Base-by-base conservation (phyloP, 2,113 vertebrate genomes). In the Scatophagus argus region DNA sequence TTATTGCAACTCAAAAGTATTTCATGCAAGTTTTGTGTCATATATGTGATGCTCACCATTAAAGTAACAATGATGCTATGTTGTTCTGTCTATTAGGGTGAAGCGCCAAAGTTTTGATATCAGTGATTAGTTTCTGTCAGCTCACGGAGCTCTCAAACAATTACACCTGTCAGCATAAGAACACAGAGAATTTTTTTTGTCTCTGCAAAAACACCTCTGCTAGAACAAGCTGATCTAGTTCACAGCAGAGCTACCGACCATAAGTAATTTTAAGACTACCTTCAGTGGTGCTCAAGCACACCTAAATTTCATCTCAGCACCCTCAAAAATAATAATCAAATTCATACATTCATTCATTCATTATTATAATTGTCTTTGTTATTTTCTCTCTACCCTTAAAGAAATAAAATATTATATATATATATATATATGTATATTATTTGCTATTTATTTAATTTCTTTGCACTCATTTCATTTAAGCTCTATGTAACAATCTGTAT, bases 81-180 rank as follows among this genome's bases (percentile, higher is more conserved):
- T 12, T 36, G 16, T 8, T 65, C 1, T n/a, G 44, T 66, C 55
- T 27, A 76, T 82, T 16, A 65, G 17, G 2, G 2, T 46, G 11
- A 47, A 52, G 47, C 36, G 2, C 4, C 47, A 19, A 32, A 66
- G 25, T 66, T 70, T 72, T 71, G 3, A n/a, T 64, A 73, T 60
- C 27, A 51, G 46, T 38, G n/a, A n/a, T n/a, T n/a, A 2, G 31
- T 74, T 69, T 82, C 47, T 51, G 56, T 69, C 77, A 38, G 60
- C 55, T 65, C 46, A 49, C 60, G 8, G 56, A 77, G 77, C 41
- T 85, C 74, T 88, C 83, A 81, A 83, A 87, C 83, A 83, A 82
- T 90, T 84, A 81, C 67, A 72, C 44, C 62, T 54, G 77, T 81
- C 78, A 77, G 51, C 68, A 73, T 27, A 56, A 67, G 67, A 78